Conservation (phyloP, 2,797 vertebrate species). For the Alca torda region DNA sequence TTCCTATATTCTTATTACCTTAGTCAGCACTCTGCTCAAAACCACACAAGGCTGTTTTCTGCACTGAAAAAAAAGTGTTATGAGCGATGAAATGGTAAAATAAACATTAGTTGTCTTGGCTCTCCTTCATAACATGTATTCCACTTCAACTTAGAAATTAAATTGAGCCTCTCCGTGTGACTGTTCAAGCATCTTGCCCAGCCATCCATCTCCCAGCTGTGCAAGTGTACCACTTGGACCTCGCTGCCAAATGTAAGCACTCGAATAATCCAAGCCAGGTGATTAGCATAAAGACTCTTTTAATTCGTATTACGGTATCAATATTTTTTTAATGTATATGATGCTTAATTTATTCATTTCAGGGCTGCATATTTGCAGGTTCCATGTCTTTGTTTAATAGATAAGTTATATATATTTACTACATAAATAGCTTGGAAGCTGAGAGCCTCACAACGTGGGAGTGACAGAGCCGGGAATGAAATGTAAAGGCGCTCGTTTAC, state of each 20-base stretch:
- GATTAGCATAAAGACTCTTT: neutral
- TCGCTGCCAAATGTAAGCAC: neutral
- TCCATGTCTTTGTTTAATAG: neutral
- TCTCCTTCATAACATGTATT: neutral
- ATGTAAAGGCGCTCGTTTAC: neutral
- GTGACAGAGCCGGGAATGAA: neutral
- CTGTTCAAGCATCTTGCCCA: neutral
- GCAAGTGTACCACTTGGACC: neutral
- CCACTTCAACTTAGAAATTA: constrained; percentile 41
- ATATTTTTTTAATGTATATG: neutral
- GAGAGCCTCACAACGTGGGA: neutral
- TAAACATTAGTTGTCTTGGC: constrained; percentile 18
- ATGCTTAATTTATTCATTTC: neutral
- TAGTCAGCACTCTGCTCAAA: neutral
- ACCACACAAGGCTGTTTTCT: neutral
- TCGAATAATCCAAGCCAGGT: neutral
- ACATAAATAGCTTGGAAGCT: neutral
- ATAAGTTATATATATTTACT: neutral
- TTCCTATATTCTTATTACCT: neutral
- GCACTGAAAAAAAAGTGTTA: neutral
- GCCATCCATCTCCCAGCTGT: constrained; percentile 4
- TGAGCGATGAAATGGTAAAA: constrained; percentile 34
- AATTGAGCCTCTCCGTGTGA: neutral
- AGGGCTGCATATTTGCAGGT: neutral
- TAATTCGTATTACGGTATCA: neutral